phyloP scores from a whole-genome alignment of 2,113 vertebrate genomes.

The Apodemus sylvaticus region DNA sequence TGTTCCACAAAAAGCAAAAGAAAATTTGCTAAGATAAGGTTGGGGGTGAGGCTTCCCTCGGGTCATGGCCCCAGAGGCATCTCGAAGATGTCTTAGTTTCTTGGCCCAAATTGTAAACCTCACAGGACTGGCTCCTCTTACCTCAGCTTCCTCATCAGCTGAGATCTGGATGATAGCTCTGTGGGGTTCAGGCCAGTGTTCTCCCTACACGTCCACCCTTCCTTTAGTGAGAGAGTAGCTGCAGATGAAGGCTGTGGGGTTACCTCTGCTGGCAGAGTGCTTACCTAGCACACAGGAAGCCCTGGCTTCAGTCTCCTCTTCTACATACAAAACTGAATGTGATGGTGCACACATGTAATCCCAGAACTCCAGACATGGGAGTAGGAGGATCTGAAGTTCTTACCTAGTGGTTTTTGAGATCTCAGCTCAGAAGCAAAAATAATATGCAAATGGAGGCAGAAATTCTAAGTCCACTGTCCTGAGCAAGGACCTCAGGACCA shows the following conservation, averaged over 20 bases:
- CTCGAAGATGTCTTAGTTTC: background rate
- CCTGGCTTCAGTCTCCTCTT: background rate
- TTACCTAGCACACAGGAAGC: background rate
- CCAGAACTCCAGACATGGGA: background rate
- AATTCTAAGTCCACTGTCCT: background rate
- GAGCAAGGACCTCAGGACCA: background rate
- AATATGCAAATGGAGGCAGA: background rate
- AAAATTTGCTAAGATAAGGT: background rate
- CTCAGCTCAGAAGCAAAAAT: background rate
- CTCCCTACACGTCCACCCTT: accelerated
- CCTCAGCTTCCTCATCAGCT: background rate
- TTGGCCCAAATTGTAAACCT: background rate
- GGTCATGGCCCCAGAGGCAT: background rate
- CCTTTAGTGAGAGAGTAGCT: background rate
- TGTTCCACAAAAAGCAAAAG: background rate
- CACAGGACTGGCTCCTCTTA: background rate
- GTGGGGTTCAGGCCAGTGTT: background rate
- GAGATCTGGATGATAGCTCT: too few species aligned
- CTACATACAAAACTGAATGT: background rate
- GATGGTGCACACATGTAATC: background rate
- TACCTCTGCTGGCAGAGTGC: background rate
- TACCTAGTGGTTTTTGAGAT: background rate
- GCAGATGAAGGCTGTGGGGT: background rate
- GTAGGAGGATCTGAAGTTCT: background rate
- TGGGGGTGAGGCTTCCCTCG: background rate